Percentiles rank a stretch among this genome's conserved stretches.
Evolutionary conservation across 1,140 invertebrate genomes (phyloP).

Genomic region (Zaprionus capensis): DNA sequence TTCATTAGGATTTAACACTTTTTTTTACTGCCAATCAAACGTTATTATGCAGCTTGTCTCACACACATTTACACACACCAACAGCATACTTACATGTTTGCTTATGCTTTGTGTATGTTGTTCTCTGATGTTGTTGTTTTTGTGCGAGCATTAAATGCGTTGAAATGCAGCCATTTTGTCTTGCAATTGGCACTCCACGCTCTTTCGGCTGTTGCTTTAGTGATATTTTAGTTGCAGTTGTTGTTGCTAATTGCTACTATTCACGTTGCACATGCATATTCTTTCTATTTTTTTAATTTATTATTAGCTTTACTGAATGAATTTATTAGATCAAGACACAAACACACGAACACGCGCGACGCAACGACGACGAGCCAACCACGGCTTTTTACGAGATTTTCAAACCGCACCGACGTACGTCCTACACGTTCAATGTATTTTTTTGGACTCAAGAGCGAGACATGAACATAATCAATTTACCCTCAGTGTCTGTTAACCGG

Average conservation of each 20-base stretch:
- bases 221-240: conserved; percentile 2
- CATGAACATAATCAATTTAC: conserved; percentile 20
- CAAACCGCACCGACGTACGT: conserved; percentile 27
- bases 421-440: conserved; percentile 40
- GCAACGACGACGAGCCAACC: conserved; percentile 33
- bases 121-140: conserved; percentile 55
- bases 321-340: conserved; percentile 34
- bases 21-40: conserved; percentile 46
- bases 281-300: neutral
- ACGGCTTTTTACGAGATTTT: conserved; percentile 33
- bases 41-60: conserved; percentile 41
- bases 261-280: conserved; percentile 19
- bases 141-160: conserved; percentile 74
- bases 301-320: conserved; percentile 17
- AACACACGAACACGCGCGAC: conserved; percentile 27
- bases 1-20: conserved; percentile 38
- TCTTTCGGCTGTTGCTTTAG: conserved; percentile 36
- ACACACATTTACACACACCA: conserved; percentile 3
- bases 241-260: conserved; percentile 3
- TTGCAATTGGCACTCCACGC: conserved; percentile 74
- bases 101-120: conserved; percentile 59
- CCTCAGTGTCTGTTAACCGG: conserved; percentile 25
- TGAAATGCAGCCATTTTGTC: conserved; percentile 80
- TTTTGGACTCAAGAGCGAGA: conserved; percentile 43
- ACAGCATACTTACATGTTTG: conserved; percentile 51